Evolutionary conservation across 2,888 invertebrate species (phyloP).

Genomic region (Pasiphila rectangulata): DNA sequence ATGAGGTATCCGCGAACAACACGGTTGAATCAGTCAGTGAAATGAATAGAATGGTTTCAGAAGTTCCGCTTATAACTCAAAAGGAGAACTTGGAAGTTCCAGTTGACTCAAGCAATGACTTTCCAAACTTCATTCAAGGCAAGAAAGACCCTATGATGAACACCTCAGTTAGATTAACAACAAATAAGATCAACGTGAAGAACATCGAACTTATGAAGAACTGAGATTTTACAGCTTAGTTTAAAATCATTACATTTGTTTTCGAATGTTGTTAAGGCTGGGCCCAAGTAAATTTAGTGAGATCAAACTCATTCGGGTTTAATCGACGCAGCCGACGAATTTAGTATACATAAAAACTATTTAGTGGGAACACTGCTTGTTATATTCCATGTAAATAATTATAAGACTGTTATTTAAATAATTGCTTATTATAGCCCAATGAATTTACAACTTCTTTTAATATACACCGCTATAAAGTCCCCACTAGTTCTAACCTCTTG

Average conservation of each 20-base stretch:
- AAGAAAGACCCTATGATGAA: conserved; percentile 77
- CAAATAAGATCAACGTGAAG: conserved; percentile 74
- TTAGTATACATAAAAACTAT: not conserved
- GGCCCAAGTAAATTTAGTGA: not conserved
- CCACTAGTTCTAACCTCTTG: conserved; percentile 82
- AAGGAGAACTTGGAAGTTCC: conserved; percentile 53
- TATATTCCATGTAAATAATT: conserved; percentile 19
- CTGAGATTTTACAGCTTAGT: no score
- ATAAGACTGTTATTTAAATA: conserved; percentile 44
- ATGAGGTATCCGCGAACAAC: conserved; percentile 53
- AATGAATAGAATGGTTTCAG: conserved; percentile 60
- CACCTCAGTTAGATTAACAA: conserved; percentile 60
- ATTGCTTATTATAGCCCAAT: conserved; percentile 28
- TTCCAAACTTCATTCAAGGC: conserved; percentile 62
- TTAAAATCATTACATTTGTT: no score
- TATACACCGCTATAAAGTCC: conserved; percentile 82
- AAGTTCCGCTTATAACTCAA: conserved; percentile 60
- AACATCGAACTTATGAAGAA: conserved; percentile 77
- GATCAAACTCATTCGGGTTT: no score
- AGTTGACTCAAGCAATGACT: conserved; percentile 51
- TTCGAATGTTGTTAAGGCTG: no score
- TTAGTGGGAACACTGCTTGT: not conserved
- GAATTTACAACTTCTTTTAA: conserved; percentile 24
- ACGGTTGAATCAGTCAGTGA: conserved; percentile 52
- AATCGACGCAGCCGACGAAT: not conserved